Evolutionary conservation across 2,888 invertebrate genomes (phyloP).

Genomic region (Acrobasis suavella): DNA sequence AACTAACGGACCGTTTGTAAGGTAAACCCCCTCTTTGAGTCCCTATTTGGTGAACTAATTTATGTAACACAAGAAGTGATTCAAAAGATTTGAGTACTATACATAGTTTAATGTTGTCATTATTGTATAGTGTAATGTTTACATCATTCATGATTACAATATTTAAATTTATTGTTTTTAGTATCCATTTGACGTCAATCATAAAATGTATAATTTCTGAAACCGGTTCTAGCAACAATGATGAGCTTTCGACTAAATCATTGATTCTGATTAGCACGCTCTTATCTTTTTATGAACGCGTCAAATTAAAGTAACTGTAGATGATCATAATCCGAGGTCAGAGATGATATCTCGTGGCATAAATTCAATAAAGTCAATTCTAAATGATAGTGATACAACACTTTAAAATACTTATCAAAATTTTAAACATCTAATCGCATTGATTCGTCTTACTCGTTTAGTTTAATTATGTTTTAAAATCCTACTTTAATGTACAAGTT

Average conservation of each 20-base stretch:
- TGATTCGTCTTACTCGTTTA: background rate
- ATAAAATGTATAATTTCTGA: constrained; percentile 2
- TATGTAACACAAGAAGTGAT: no score
- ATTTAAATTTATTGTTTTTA: background rate
- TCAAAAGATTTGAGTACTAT: no score
- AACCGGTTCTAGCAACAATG: constrained; percentile 18
- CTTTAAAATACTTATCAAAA: constrained; percentile 20
- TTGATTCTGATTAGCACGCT: constrained; percentile 15
- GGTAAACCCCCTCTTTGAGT: no score
- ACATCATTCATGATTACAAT: no score
- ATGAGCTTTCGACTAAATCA: constrained; percentile 14
- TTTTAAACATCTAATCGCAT: background rate
- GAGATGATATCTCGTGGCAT: constrained; percentile 4
- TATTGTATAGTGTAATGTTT: no score
- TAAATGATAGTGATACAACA: constrained; percentile 6
- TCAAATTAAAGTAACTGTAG: constrained; percentile 19
- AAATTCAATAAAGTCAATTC: constrained; percentile 20
- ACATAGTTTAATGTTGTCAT: no score
- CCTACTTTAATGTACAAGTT: no score
- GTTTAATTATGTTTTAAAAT: no score
- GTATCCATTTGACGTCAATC: background rate
- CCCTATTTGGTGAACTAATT: no score
- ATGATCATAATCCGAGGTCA: constrained; percentile 12
- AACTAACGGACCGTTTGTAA: no score
- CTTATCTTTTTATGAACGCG: constrained; percentile 18